Evolutionary conservation across 2,113 vertebrate species (phyloP).

Genomic region (Chloebia gouldiae): DNA sequence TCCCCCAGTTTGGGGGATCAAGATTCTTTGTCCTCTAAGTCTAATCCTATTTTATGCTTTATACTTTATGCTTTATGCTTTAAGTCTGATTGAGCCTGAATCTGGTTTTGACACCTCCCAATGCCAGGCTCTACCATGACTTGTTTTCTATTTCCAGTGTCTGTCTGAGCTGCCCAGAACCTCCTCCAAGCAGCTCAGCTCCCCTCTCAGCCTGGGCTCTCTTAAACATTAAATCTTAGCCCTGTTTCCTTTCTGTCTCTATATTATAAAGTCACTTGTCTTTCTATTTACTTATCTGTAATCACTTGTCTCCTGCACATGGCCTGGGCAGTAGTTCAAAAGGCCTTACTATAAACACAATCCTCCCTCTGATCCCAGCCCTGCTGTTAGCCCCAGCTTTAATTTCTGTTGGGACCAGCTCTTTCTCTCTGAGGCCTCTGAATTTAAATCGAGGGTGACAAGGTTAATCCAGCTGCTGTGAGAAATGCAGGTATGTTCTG

Average conservation of each 20-base stretch:
- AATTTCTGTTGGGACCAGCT: background rate
- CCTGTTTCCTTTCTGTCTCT: background rate
- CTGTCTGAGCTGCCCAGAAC: background rate
- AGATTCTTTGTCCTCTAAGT: background rate
- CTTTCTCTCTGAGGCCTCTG: background rate
- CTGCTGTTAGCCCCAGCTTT: background rate
- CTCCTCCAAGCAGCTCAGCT: background rate
- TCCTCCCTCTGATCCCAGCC: background rate
- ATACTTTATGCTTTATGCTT: background rate
- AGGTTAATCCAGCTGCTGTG: background rate
- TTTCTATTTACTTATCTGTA: too few species aligned
- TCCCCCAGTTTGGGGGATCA: background rate
- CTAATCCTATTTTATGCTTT: background rate
- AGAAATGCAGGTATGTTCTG: background rate
- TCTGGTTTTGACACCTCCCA: background rate
- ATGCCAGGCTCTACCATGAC: background rate
- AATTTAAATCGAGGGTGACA: background rate
- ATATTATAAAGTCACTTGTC: background rate
- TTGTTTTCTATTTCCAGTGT: background rate
- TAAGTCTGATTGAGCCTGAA: background rate
- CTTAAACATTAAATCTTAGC: background rate
- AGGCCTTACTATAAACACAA: background rate
- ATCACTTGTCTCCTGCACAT: background rate
- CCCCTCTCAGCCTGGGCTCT: background rate
- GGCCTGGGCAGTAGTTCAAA: background rate